Evolutionary conservation across 35 echinoderm and acorn worm species (phyloP).

Genomic region (Ophiothrix spiculata): DNA sequence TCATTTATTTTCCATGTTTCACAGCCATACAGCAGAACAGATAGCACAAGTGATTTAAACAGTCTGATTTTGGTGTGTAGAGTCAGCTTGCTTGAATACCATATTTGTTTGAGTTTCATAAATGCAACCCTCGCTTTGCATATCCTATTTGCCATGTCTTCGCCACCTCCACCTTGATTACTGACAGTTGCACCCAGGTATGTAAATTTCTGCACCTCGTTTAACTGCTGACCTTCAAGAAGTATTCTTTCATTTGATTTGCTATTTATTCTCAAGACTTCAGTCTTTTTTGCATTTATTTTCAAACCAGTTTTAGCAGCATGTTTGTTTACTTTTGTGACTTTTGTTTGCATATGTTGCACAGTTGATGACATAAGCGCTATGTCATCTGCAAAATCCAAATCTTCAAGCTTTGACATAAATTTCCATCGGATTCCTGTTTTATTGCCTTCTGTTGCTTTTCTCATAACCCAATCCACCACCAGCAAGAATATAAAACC

Average conservation of each 20-base stretch:
- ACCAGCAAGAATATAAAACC: constrained; percentile 33
- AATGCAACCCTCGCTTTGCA: not conserved
- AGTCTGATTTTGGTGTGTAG: not conserved
- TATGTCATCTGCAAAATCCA: constrained; percentile 50
- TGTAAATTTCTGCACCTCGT: too few species aligned
- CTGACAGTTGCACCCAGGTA: too few species aligned
- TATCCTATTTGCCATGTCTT: too few species aligned
- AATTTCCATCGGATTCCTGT: constrained; percentile 44
- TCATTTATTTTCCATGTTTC: constrained; percentile 5
- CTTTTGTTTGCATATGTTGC: constrained; percentile 49
- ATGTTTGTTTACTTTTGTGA: not conserved
- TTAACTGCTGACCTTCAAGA: too few species aligned
- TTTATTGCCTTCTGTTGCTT: constrained; percentile 20
- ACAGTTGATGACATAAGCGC: constrained; percentile 33
- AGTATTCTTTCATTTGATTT: not conserved
- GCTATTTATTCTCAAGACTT: too few species aligned
- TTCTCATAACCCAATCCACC: constrained; percentile 44
- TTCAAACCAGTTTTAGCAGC: constrained; percentile 4
- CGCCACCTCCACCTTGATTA: too few species aligned
- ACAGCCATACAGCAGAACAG: not conserved
- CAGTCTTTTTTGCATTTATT: constrained; percentile 19
- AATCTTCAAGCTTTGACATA: constrained; percentile 14
- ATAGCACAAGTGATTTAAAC: not conserved
- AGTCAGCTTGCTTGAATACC: not conserved
- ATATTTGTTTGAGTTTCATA: constrained; percentile 7